These are phyloP conservation scores for Thalpophila matura DNA, from an alignment of 2,888 invertebrate species.

Conservation along the genomic window DNA sequence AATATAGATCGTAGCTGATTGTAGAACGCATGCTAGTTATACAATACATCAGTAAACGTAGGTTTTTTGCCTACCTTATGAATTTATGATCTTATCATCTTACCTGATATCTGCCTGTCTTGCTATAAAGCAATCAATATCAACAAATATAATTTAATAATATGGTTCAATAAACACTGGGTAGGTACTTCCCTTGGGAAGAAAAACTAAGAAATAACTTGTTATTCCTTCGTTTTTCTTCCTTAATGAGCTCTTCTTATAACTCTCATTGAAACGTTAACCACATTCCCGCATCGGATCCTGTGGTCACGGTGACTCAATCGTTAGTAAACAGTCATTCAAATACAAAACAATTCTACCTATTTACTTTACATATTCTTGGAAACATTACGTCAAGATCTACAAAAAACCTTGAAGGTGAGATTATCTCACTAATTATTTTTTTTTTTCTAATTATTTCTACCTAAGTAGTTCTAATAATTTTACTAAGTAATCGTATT, in stretches of 20 bases:
- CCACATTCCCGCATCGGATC: slow-evolving; percentile 16
- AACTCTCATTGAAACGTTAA: slow-evolving; percentile 4
- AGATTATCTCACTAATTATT: slow-evolving; percentile 31
- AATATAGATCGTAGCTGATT: neutral
- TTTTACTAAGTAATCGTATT: neutral
- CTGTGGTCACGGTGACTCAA: slow-evolving; percentile 22
- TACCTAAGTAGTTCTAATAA: neutral
- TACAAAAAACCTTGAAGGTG: slow-evolving; percentile 33
- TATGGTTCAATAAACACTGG: too few relatives aligned
- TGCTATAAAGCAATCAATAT: neutral
- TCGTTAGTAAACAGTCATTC: slow-evolving; percentile 29
- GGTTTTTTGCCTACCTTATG: too few relatives aligned
- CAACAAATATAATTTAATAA: too few relatives aligned
- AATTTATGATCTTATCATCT: neutral
- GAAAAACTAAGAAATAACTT: too few relatives aligned
- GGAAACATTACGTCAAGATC: slow-evolving; percentile 39
- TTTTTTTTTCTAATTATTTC: slow-evolving; percentile 23
- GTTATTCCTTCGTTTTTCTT: neutral
- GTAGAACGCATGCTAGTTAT: neutral
- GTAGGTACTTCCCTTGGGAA: too few relatives aligned
- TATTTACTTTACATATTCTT: slow-evolving; percentile 30
- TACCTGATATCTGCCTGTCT: neutral
- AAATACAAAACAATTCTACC: slow-evolving; percentile 26
- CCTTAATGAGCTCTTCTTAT: neutral
- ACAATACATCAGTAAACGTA: too few relatives aligned